Percentiles rank a stretch among this genome's conserved stretches.
Conservation (phyloP, 2,797 vertebrate genomes). For the Gorsachius magnificus region DNA sequence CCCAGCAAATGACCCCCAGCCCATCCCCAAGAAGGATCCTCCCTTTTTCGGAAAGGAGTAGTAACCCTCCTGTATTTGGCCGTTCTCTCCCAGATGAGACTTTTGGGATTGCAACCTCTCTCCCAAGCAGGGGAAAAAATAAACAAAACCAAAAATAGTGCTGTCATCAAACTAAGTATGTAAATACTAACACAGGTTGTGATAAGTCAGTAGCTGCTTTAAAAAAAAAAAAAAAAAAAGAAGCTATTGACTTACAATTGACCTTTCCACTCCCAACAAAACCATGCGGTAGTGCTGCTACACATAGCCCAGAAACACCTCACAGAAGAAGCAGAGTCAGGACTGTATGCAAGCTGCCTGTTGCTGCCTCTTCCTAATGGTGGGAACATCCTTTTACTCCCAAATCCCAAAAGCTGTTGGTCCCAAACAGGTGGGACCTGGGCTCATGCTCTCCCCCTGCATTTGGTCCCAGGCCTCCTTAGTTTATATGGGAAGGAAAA, state of each 20-base stretch:
- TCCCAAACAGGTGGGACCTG: neutral
- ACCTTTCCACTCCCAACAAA: conserved; percentile 58
- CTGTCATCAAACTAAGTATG: neutral
- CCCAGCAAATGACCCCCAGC: neutral
- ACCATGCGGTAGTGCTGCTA: neutral
- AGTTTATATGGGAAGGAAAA: neutral
- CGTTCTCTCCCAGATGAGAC: neutral
- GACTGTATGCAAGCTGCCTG: neutral
- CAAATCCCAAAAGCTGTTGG: neutral
- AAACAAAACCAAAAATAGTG: neutral
- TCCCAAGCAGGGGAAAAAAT: neutral
- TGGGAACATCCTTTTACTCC: neutral
- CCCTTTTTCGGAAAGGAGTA: neutral
- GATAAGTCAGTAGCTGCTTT: neutral
- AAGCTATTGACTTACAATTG: conserved; percentile 44
- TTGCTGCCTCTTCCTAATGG: neutral
- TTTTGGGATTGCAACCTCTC: neutral
- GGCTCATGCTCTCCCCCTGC: fast-evolving
- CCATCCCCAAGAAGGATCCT: neutral
- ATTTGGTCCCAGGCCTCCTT: neutral
- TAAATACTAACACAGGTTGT: neutral
- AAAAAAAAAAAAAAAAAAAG: neutral
- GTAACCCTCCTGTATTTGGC: neutral
- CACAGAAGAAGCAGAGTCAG: neutral
- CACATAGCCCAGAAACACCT: neutral